phyloP scores from a whole-genome alignment of 2,888 invertebrate species.

The Drosophila quinaria region DNA sequence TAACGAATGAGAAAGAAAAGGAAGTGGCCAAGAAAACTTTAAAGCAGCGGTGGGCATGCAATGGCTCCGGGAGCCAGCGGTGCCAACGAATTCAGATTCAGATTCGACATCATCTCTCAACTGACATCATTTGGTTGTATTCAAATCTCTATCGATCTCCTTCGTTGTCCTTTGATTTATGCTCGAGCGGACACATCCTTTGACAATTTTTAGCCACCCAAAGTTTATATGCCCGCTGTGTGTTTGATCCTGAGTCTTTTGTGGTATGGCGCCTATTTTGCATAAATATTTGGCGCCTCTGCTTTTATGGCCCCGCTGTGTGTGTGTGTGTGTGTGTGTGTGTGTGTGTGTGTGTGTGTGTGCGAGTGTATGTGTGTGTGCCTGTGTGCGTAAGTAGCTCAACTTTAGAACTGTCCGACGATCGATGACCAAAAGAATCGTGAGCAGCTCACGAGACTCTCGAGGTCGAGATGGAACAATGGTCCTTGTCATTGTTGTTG shows the following conservation, averaged over 20 bases:
- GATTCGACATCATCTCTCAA: too few relatives aligned
- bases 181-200: background rate
- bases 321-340: background rate
- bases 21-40: background rate
- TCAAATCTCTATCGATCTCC: background rate
- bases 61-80: too few relatives aligned
- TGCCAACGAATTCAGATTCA: too few relatives aligned
- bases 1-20: background rate
- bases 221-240: conserved; percentile 33
- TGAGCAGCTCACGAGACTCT: conserved; percentile 50
- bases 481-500: conserved; percentile 61
- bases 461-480: conserved; percentile 58
- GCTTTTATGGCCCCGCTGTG: conserved; percentile 44
- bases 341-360: conserved; percentile 3
- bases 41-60: too few relatives aligned
- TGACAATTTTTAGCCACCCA: conserved; percentile 20
- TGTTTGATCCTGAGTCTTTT: background rate
- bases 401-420: conserved; percentile 15
- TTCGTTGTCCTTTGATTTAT: conserved; percentile 1
- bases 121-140: background rate
- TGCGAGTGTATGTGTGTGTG: background rate
- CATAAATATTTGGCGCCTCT: conserved; percentile 48
- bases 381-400: background rate
- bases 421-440: conserved; percentile 7
- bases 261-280: conserved; percentile 46